Percentiles rank a stretch among this genome's conserved stretches.
Evolutionary conservation across 1,140 invertebrate species (phyloP).

Genomic region (Neelides sp.): DNA sequence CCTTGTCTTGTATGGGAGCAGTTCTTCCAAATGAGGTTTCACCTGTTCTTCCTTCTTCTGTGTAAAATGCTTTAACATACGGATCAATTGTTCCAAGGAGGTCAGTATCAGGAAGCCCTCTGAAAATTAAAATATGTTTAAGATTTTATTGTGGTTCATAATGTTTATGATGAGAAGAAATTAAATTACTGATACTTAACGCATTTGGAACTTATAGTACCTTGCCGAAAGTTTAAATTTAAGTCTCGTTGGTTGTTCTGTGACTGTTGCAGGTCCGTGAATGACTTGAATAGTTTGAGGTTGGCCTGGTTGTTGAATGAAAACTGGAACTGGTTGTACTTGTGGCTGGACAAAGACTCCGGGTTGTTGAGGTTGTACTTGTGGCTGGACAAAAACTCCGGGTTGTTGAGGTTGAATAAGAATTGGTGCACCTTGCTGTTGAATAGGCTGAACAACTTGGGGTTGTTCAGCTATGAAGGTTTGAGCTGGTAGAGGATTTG

Average conservation of each 20-base stretch:
- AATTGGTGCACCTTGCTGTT: too few relatives aligned
- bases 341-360: background rate
- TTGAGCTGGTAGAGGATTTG: background rate
- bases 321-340: too few relatives aligned
- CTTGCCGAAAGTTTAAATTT: conserved; percentile 23
- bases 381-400: background rate
- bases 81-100: conserved; percentile 23
- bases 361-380: background rate
- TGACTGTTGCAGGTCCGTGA: background rate
- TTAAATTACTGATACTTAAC: background rate
- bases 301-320: background rate
- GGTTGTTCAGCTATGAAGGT: background rate
- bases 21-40: conserved; percentile 17
- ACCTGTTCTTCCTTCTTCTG: conserved; percentile 3
- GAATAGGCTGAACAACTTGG: too few relatives aligned
- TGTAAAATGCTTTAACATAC: conserved; percentile 18
- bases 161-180: too few relatives aligned
- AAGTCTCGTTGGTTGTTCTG: conserved; percentile 9
- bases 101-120: conserved; percentile 18
- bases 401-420: background rate
- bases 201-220: conserved; percentile 7
- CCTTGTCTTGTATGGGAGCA: conserved; percentile 15
- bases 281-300: background rate
- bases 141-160: too few relatives aligned
- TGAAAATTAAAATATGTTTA: background rate